Percentiles rank a stretch among this genome's conserved stretches.
Evolutionary conservation across 30 jellyfish, hydroid and myxozoan genomes (phyloP).

Genomic region (Hydractinia symbiolongicarpus): DNA sequence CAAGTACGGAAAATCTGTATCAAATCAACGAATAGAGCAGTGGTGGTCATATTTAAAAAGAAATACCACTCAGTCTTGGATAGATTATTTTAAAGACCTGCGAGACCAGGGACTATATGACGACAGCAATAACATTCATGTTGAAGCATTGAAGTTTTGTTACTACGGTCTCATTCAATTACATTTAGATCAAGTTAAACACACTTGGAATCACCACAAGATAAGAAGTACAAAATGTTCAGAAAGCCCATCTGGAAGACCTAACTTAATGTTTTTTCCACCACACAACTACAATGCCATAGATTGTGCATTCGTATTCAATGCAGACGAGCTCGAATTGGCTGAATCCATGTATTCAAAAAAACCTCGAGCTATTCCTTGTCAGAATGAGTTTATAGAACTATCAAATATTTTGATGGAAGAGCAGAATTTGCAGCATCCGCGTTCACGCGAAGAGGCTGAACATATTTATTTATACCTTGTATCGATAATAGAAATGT

Average conservation of each 20-base stretch:
- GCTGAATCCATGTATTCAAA: too few species aligned
- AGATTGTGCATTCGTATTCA: too few species aligned
- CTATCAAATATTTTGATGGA: too few species aligned
- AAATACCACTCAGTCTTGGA: slow-evolving; percentile 40
- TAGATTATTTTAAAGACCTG: slow-evolving; percentile 33
- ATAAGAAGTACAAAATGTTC: slow-evolving; percentile 16
- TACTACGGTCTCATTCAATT: slow-evolving; percentile 24
- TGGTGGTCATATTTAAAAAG: slow-evolving; percentile 46
- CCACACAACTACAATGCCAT: slow-evolving; percentile 2
- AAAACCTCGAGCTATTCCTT: too few species aligned
- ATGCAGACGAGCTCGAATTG: too few species aligned
- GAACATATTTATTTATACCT: too few species aligned
- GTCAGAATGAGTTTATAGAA: too few species aligned
- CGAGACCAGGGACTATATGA: slow-evolving; percentile 27
- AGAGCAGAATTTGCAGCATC: too few species aligned
- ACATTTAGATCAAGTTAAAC: slow-evolving; percentile 32
- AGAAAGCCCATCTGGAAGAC: slow-evolving; percentile 36
- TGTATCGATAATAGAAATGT: too few species aligned
- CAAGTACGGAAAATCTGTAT: slow-evolving; percentile 25
- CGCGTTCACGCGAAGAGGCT: too few species aligned
- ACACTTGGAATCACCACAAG: slow-evolving; percentile 18
- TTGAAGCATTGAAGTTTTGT: slow-evolving; percentile 36
- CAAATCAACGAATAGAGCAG: slow-evolving; percentile 47
- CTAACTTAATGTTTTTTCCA: slow-evolving; percentile 25
- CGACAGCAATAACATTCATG: slow-evolving; percentile 11